Conservation (phyloP, 2,888 invertebrate species). For the Coleophora deauratella region DNA sequence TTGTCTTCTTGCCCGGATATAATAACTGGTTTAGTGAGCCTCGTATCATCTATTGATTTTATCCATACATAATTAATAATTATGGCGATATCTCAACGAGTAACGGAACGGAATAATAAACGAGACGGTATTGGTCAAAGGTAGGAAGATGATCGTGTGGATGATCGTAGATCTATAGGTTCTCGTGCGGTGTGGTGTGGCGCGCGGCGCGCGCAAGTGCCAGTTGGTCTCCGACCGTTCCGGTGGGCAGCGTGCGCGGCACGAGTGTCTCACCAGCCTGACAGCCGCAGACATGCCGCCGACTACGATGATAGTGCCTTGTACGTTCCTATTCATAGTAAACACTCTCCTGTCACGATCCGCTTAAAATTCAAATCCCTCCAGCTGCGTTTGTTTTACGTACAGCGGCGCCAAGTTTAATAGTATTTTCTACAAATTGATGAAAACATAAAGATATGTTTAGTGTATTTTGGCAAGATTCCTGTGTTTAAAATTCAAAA, state of each 20-base stretch:
- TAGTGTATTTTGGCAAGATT: conserved; percentile 34
- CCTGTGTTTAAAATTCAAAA: conserved; percentile 30
- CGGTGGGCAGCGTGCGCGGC: conserved; percentile 55
- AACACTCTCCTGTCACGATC: conserved; percentile 15
- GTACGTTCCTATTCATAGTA: conserved; percentile 48
- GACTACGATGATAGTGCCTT: conserved; percentile 69
- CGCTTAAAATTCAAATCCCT: too few relatives aligned
- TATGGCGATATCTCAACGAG: not conserved
- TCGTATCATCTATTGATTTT: conserved; percentile 1
- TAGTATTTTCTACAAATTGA: conserved; percentile 26
- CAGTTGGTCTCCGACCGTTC: conserved; percentile 66
- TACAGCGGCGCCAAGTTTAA: too few relatives aligned
- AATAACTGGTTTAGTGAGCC: conserved; percentile 17
- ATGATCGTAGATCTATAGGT: conserved; percentile 28
- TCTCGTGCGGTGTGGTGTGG: conserved; percentile 40
- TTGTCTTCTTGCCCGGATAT: conserved; percentile 5
- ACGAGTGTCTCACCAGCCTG: conserved; percentile 31
- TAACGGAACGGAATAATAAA: conserved; percentile 61
- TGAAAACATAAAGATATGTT: conserved; percentile 25
- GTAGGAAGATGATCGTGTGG: conserved; percentile 20
- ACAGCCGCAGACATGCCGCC: conserved; percentile 61
- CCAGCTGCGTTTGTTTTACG: too few relatives aligned
- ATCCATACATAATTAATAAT: not conserved
- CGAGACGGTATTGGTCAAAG: conserved; percentile 64
- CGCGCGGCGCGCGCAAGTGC: conserved; percentile 32